Percentiles rank a stretch among this genome's conserved stretches.
Evolutionary conservation across 2,797 vertebrate genomes (phyloP).

Genomic region (Clamator glandarius): DNA sequence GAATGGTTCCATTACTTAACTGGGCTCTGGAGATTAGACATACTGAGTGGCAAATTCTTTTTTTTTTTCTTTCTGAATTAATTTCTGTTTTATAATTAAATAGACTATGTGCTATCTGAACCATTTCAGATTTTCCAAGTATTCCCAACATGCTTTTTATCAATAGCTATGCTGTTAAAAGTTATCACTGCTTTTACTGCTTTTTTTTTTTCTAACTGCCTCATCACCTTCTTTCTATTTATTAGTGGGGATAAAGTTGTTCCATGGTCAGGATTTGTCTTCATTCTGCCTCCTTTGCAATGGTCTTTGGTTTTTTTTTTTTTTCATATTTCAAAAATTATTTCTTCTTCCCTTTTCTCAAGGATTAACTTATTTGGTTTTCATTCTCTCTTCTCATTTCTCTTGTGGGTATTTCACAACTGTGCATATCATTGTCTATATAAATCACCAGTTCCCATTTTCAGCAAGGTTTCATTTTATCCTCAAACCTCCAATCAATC

Average conservation of each 20-base stretch:
- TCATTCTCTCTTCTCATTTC: slow-evolving; percentile 16
- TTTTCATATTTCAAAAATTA: background rate
- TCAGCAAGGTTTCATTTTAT: slow-evolving; percentile 42
- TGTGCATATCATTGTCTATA: background rate
- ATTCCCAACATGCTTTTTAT: slow-evolving; percentile 47
- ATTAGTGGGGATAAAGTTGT: slow-evolving; percentile 3
- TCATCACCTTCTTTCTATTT: background rate
- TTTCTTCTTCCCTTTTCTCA: background rate
- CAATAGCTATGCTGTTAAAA: slow-evolving; percentile 11
- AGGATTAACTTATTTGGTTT: slow-evolving; percentile 17
- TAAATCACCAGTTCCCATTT: slow-evolving; percentile 26
- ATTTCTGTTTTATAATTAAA: slow-evolving; percentile 25
- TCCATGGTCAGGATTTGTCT: slow-evolving; percentile 1
- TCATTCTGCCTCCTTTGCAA: background rate
- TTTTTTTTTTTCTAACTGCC: slow-evolving; percentile 29
- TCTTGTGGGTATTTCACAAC: slow-evolving; percentile 14
- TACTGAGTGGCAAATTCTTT: background rate
- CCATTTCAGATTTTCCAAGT: slow-evolving; percentile 15
- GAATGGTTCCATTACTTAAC: background rate
- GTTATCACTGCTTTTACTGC: background rate
- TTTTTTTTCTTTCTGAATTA: slow-evolving; percentile 7
- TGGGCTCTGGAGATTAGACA: slow-evolving; percentile 22
- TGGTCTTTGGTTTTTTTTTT: background rate
- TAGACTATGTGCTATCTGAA: background rate
- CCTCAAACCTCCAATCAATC: slow-evolving; percentile 28